Percentiles rank a stretch among this genome's conserved stretches.
Conservation (phyloP, 2,797 vertebrate species). For the Holocentrus rufus region DNA sequence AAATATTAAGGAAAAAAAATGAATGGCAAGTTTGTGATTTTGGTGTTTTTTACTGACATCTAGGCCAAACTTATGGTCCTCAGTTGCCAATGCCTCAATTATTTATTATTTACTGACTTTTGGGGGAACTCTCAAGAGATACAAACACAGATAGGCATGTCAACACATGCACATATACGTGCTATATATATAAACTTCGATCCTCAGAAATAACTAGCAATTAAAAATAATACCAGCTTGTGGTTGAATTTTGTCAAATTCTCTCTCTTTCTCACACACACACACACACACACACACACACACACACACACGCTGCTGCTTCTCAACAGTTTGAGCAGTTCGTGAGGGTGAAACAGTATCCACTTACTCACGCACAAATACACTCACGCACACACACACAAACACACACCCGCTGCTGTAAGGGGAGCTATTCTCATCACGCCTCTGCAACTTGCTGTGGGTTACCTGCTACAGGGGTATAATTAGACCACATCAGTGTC, state of each 20-base stretch:
- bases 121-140: neutral
- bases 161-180: neutral
- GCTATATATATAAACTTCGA: neutral
- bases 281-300: slow-evolving; percentile 13
- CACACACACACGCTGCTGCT: slow-evolving; percentile 32
- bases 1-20: slow-evolving; percentile 3
- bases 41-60: too few relatives aligned
- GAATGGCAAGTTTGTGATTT: too few relatives aligned
- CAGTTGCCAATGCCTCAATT: neutral
- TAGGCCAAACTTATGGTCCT: neutral
- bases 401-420: neutral
- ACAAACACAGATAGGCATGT: neutral
- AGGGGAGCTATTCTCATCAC: slow-evolving; percentile 56
- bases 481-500: slow-evolving; percentile 73
- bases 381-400: slow-evolving; percentile 8
- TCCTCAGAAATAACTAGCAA: too few relatives aligned
- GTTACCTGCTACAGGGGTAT: slow-evolving; percentile 58
- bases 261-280: slow-evolving; percentile 3
- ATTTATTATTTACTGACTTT: slow-evolving; percentile 25
- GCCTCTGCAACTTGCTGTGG: slow-evolving; percentile 56
- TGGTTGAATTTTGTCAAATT: slow-evolving; percentile 30
- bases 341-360: slow-evolving; percentile 32
- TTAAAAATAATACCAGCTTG: neutral
- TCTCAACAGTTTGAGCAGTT: slow-evolving; percentile 11
- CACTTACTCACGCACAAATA: slow-evolving; percentile 6